Conservation (phyloP, 2,797 vertebrate species). For the Alectoris magna region DNA sequence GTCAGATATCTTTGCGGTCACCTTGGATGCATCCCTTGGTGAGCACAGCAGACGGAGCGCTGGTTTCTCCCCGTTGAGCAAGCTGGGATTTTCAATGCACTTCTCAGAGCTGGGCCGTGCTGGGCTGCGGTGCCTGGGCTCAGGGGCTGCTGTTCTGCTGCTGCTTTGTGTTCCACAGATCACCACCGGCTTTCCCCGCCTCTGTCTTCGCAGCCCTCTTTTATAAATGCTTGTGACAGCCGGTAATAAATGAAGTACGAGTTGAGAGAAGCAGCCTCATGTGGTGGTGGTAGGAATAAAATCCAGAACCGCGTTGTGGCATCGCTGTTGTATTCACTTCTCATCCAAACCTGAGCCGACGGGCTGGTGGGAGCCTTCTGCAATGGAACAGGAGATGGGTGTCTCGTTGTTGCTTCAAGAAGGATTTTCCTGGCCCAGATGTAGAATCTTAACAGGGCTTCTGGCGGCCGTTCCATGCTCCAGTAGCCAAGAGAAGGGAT, state of each 20-base stretch:
- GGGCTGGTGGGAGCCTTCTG: not conserved
- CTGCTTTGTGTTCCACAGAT: rapidly evolving
- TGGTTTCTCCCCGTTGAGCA: not conserved
- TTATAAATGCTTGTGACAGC: rapidly evolving
- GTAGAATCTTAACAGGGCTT: not conserved
- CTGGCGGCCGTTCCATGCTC: not conserved
- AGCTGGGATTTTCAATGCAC: not conserved
- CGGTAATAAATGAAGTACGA: not conserved
- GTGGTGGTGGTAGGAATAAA: not conserved
- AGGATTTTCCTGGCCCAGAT: not conserved
- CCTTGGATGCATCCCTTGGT: not conserved
- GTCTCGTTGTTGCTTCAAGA: not conserved
- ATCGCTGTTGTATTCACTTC: not conserved
- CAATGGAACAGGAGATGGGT: not conserved
- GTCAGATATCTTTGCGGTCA: not conserved
- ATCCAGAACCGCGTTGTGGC: not conserved
- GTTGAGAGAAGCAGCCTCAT: not conserved
- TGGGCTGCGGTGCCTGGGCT: not conserved
- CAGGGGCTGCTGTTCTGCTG: not conserved
- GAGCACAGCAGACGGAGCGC: not conserved
- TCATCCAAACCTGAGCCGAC: rapidly evolving
- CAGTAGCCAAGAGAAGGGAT: not conserved
- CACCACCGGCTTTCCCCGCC: rapidly evolving
- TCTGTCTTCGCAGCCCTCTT: not conserved
- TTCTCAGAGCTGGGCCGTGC: not conserved